Evolutionary conservation across 2,888 invertebrate species (phyloP).

Genomic region (Noctua fimbriata): DNA sequence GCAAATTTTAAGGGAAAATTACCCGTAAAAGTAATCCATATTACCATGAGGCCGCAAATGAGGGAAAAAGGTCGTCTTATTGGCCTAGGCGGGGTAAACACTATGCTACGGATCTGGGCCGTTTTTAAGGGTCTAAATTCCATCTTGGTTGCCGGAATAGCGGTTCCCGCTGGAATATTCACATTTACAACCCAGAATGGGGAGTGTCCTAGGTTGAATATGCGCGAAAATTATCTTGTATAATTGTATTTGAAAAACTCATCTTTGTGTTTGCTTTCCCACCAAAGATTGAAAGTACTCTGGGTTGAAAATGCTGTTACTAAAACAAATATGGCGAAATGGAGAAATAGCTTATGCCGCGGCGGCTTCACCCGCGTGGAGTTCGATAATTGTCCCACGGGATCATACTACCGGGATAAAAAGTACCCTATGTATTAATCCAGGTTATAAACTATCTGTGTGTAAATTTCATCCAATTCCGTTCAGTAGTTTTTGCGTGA

Average conservation of each 20-base stretch:
- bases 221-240: not conserved
- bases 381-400: no score
- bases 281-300: not conserved
- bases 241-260: not conserved
- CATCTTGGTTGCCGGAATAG: conserved; percentile 11
- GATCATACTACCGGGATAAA: no score
- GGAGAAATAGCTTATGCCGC: no score
- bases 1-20: conserved; percentile 63
- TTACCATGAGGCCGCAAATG: conserved; percentile 61
- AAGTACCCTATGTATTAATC: no score
- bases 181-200: conserved; percentile 7
- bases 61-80: conserved; percentile 63
- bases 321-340: not conserved
- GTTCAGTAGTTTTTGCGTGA: no score
- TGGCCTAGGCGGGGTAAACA: conserved; percentile 45
- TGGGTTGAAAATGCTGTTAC: not conserved
- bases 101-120: conserved; percentile 28
- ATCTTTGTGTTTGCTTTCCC: not conserved
- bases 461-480: no score
- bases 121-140: conserved; percentile 35
- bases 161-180: conserved; percentile 21
- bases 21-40: conserved; percentile 67
- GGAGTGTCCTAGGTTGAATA: not conserved
- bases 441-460: no score
- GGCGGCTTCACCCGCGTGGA: no score